Conservation (phyloP, 1,140 invertebrate genomes). For the Cephus cinctus region DNA sequence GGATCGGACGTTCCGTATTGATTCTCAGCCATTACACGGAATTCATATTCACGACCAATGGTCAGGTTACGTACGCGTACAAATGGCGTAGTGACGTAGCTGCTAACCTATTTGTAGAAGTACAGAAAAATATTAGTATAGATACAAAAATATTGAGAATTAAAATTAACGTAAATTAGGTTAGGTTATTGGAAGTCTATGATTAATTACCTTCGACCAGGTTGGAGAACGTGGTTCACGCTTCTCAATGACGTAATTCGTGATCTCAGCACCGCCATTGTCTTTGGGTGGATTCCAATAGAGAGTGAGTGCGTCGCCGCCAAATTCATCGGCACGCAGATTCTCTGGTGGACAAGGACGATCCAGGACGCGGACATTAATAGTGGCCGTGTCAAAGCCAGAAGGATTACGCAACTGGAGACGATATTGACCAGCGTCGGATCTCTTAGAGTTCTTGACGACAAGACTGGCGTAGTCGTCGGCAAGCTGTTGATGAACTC, state of each 20-base stretch:
- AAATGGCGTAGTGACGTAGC: constrained; percentile 87
- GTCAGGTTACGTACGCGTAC: constrained; percentile 87
- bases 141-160: too few species aligned
- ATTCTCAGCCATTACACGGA: constrained; percentile 97
- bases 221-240: constrained; percentile 76
- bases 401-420: constrained; percentile 91
- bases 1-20: constrained; percentile 94
- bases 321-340: constrained; percentile 89
- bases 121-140: constrained; percentile 5
- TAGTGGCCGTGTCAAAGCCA: constrained; percentile 90
- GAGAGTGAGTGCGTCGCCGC: constrained; percentile 90
- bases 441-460: constrained; percentile 87
- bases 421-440: constrained; percentile 89
- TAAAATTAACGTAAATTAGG: neutral
- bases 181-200: neutral
- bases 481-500: constrained; percentile 80
- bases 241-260: constrained; percentile 97
- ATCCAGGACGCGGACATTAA: constrained; percentile 94
- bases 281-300: constrained; percentile 96
- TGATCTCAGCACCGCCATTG: constrained; percentile 92
- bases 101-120: constrained; percentile 64
- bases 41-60: constrained; percentile 92
- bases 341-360: constrained; percentile 85
- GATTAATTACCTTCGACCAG: constrained; percentile 74
- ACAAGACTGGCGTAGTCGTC: constrained; percentile 88